These are phyloP conservation scores for Anthopleura sola DNA, from an alignment of 64 coral and sea anemone genomes.

Conservation along the genomic window DNA sequence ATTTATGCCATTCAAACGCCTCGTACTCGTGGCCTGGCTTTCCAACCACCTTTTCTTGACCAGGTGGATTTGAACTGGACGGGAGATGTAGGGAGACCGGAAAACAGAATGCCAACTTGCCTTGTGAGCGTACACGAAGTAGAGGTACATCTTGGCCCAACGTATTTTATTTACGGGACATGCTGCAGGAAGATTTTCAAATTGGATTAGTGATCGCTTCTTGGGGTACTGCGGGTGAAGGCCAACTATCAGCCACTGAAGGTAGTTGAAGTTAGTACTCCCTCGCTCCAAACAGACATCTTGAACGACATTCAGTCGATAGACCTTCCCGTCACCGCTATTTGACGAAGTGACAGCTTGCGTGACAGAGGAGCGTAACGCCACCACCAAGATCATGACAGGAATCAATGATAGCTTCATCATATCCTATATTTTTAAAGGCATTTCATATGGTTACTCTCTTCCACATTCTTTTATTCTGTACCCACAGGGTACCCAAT, in stretches of 20 bases:
- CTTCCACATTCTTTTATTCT: too few relatives aligned
- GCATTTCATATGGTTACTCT: too few relatives aligned
- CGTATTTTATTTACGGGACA: not conserved
- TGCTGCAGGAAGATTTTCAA: slow-evolving; percentile 20
- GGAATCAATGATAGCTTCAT: too few relatives aligned
- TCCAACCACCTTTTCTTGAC: slow-evolving; percentile 30
- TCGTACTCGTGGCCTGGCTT: slow-evolving; percentile 1
- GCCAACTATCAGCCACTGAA: slow-evolving; percentile 19
- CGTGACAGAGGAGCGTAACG: not conserved
- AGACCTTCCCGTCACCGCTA: slow-evolving; percentile 16
- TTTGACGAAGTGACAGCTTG: not conserved
- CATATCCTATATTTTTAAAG: too few relatives aligned
- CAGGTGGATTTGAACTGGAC: slow-evolving; percentile 14
- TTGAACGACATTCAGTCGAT: slow-evolving; percentile 30
- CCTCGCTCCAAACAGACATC: slow-evolving; percentile 35
- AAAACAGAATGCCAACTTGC: slow-evolving; percentile 16
- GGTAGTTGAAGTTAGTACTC: slow-evolving; percentile 2
- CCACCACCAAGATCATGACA: not conserved
- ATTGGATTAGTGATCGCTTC: slow-evolving; percentile 68
- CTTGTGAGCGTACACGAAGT: slow-evolving; percentile 43
- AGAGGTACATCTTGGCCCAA: slow-evolving; percentile 34
- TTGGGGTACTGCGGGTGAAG: slow-evolving; percentile 34
- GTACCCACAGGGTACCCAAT: too few relatives aligned
- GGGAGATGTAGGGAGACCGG: not conserved
- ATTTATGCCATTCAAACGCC: too few relatives aligned